Percentiles rank a stretch among this genome's conserved stretches.
Conservation (phyloP, 1,140 invertebrate genomes). For the Oryzaephilus surinamensis region DNA sequence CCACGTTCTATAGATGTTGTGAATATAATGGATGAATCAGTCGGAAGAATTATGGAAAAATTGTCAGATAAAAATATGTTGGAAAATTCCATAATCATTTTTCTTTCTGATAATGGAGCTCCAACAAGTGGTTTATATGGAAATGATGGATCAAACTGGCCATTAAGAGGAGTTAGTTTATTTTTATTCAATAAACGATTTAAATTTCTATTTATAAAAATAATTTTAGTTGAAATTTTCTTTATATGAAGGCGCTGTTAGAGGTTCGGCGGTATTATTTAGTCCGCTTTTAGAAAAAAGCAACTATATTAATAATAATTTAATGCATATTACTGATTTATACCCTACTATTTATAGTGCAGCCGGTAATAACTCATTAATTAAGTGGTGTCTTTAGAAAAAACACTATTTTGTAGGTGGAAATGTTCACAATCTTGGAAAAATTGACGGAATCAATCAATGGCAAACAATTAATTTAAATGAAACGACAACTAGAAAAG, state of each 20-base stretch:
- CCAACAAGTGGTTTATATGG: constrained; percentile 55
- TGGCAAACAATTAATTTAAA: constrained; percentile 55
- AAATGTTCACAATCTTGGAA: constrained; percentile 24
- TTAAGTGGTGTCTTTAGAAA: constrained; percentile 2
- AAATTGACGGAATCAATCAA: constrained; percentile 63
- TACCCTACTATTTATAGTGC: constrained; percentile 68
- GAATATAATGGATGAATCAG: constrained; percentile 70
- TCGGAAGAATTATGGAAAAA: constrained; percentile 62
- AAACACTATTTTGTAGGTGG: constrained; percentile 33
- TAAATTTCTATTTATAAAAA: neutral
- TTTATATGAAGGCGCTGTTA: constrained; percentile 80
- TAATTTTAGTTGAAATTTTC: constrained; percentile 48
- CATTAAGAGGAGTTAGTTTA: constrained; percentile 60
- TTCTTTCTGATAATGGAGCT: constrained; percentile 70
- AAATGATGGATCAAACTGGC: constrained; percentile 80
- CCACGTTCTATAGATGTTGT: constrained; percentile 56
- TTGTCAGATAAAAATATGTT: constrained; percentile 54
- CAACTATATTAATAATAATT: constrained; percentile 50
- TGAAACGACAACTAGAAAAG: constrained; percentile 39
- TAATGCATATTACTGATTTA: constrained; percentile 81
- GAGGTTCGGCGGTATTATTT: constrained; percentile 57
- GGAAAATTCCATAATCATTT: constrained; percentile 61
- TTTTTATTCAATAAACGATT: neutral
- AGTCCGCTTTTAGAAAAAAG: constrained; percentile 43
- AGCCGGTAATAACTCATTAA: constrained; percentile 41